Evolutionary conservation across 2,888 invertebrate genomes (phyloP).

Genomic region (Ariolimax columbianus): DNA sequence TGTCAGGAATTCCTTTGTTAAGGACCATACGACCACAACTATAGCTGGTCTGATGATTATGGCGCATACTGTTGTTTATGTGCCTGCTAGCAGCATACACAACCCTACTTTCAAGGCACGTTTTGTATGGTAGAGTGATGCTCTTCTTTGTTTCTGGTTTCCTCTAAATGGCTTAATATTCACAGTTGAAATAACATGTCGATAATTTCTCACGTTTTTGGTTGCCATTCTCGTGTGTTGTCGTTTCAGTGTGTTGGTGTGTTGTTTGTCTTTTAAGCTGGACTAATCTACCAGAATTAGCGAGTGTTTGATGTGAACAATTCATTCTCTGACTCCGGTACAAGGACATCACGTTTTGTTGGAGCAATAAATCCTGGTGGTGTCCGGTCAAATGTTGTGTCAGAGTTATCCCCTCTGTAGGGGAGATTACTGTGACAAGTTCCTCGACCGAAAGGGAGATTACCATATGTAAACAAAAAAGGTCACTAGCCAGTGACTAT

Average conservation of each 20-base stretch:
- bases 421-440: not conserved
- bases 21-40: too few relatives aligned
- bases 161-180: too few relatives aligned
- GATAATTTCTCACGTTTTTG: not conserved
- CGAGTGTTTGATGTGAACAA: not conserved
- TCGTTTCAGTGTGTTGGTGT: not conserved
- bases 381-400: not conserved
- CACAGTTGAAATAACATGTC: not conserved
- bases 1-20: too few relatives aligned
- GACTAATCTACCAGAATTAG: not conserved
- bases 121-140: too few relatives aligned
- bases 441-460: not conserved
- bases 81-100: too few relatives aligned
- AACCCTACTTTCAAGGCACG: too few relatives aligned
- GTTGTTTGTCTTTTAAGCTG: not conserved
- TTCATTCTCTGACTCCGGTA: not conserved
- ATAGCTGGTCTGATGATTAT: too few relatives aligned
- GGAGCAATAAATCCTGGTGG: not conserved
- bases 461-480: not conserved
- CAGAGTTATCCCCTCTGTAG: not conserved
- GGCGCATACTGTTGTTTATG: too few relatives aligned
- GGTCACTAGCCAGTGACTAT: too few relatives aligned
- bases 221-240: not conserved
- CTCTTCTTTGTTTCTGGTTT: too few relatives aligned
- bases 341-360: not conserved